These are phyloP conservation scores for Ctenodactylus gundi DNA, from an alignment of 2,113 vertebrate genomes.

Conservation along the genomic window DNA sequence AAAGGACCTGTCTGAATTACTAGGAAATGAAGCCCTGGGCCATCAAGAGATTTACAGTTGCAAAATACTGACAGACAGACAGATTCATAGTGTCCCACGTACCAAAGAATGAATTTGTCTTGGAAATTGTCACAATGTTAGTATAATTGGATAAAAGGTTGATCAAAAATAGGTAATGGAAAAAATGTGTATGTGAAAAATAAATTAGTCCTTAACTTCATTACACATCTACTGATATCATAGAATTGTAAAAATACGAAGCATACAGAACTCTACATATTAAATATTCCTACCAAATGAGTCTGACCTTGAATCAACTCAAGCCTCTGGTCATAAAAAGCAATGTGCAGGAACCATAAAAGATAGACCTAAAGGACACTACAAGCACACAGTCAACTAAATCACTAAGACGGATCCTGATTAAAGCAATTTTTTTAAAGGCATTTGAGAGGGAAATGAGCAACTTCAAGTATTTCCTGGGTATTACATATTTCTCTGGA, in stretches of 20 bases:
- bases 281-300: background rate
- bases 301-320: background rate
- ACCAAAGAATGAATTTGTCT: background rate
- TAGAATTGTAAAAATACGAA: background rate
- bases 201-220: background rate
- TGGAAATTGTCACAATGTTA: background rate
- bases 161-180: too few relatives aligned
- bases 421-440: background rate
- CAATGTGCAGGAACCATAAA: background rate
- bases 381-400: background rate
- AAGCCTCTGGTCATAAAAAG: background rate
- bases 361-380: background rate
- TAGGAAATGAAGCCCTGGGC: background rate
- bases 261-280: background rate
- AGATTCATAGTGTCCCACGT: too few relatives aligned
- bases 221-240: background rate
- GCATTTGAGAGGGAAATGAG: background rate
- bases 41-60: background rate
- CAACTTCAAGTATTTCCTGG: background rate
- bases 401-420: background rate
- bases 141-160: background rate
- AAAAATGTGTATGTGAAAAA: too few relatives aligned
- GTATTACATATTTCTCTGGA: background rate
- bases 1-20: background rate
- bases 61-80: too few relatives aligned